These are phyloP conservation scores for Sericinus montela DNA, from an alignment of 2,888 invertebrate genomes.

Conservation along the genomic window DNA sequence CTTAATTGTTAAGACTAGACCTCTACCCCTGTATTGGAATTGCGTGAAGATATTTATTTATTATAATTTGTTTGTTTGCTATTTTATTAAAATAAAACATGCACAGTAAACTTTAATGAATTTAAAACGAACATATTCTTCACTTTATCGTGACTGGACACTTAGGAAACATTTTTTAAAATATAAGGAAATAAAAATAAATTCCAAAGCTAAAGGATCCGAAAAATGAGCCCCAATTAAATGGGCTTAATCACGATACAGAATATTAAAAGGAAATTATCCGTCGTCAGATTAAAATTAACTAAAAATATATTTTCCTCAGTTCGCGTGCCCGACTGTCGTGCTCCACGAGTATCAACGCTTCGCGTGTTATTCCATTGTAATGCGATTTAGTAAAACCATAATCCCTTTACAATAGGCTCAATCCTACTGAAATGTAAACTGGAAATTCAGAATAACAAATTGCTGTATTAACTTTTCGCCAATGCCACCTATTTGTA, in stretches of 20 bases:
- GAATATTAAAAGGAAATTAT: constrained; percentile 19
- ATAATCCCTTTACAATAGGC: constrained; percentile 65
- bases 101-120: too few species aligned
- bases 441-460: constrained; percentile 57
- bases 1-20: too few species aligned
- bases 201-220: neutral
- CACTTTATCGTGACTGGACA: too few species aligned
- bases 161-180: too few species aligned
- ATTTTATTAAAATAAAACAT: too few species aligned
- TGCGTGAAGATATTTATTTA: too few species aligned
- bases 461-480: constrained; percentile 27
- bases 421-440: constrained; percentile 52
- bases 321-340: constrained; percentile 51
- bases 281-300: constrained; percentile 14
- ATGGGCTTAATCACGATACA: constrained; percentile 17
- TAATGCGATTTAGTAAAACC: constrained; percentile 69
- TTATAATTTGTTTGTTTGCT: too few species aligned
- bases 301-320: constrained; percentile 35
- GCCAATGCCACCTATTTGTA: constrained; percentile 19
- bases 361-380: constrained; percentile 67
- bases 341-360: constrained; percentile 56
- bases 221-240: constrained; percentile 12
- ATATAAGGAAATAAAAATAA: neutral
- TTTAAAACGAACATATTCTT: too few species aligned
- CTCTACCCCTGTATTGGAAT: too few species aligned